Percentiles rank a stretch among this genome's conserved stretches.
These are phyloP conservation scores for Phthorimaea operculella DNA, from an alignment of 1,140 invertebrate genomes.

Conservation along the genomic window DNA sequence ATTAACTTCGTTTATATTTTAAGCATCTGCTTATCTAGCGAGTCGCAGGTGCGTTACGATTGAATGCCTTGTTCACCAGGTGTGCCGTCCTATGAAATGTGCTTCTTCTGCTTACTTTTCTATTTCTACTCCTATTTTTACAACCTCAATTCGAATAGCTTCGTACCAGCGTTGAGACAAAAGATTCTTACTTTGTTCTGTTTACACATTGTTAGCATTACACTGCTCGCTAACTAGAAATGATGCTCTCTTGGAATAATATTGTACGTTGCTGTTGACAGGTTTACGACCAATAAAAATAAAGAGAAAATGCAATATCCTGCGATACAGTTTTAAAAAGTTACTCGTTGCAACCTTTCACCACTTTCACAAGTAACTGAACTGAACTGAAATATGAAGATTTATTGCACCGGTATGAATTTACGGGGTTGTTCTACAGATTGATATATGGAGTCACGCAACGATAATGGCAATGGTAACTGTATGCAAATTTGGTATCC, in stretches of 20 bases:
- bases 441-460: no score
- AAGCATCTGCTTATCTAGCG: background rate
- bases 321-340: constrained; percentile 1
- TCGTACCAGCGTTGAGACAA: background rate
- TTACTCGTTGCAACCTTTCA: background rate
- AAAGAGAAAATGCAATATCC: background rate
- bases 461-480: background rate
- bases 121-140: background rate
- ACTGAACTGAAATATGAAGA: background rate
- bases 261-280: no score
- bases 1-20: background rate
- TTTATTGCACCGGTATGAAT: no score
- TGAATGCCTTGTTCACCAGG: background rate
- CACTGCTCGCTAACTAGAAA: background rate
- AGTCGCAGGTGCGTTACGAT: background rate
- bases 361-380: background rate
- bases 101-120: background rate
- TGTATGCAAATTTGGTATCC: background rate
- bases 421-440: no score
- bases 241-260: no score
- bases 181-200: background rate
- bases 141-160: background rate
- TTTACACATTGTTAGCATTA: background rate
- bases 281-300: background rate
- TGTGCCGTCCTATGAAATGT: background rate